Conservation (phyloP, 2,113 vertebrate species). For the Cacatua alba region DNA sequence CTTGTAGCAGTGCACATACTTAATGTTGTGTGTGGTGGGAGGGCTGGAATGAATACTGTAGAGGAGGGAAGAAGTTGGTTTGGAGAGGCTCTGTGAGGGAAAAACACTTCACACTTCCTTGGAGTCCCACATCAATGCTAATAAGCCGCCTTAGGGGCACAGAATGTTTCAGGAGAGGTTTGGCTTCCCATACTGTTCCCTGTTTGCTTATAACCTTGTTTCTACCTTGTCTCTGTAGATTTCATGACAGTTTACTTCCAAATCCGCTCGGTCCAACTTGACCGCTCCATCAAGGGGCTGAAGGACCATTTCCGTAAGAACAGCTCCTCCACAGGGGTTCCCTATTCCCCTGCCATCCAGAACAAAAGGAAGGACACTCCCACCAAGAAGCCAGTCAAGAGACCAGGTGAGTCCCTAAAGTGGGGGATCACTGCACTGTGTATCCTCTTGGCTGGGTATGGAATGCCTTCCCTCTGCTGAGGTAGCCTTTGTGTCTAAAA, state of each 20-base stretch:
- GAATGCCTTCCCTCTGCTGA: background rate
- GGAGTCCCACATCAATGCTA: background rate
- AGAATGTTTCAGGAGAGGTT: background rate
- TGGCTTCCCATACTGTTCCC: background rate
- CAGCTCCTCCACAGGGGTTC: slow-evolving; percentile 87
- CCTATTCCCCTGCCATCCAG: slow-evolving; percentile 94
- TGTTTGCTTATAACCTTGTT: background rate
- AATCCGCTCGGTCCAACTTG: slow-evolving; percentile 93
- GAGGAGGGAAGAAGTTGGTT: background rate
- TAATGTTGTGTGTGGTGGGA: background rate
- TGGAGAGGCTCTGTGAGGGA: background rate
- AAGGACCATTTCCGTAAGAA: slow-evolving; percentile 97
- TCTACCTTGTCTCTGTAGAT: slow-evolving; percentile 74
- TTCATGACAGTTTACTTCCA: slow-evolving; percentile 99
- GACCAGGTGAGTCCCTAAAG: slow-evolving; percentile 84
- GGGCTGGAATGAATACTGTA: background rate
- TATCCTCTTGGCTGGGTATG: background rate
- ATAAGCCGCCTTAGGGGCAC: background rate
- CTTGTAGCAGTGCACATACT: background rate
- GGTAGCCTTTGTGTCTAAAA: background rate
- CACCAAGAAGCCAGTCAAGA: slow-evolving; percentile 91
- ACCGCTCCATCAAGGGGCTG: slow-evolving; percentile 94
- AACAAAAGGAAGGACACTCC: slow-evolving; percentile 97
- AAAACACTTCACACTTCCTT: background rate
- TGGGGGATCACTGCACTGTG: background rate